These are phyloP conservation scores for Gorsachius goisagi DNA, from an alignment of 2,113 vertebrate species.

Conservation along the genomic window DNA sequence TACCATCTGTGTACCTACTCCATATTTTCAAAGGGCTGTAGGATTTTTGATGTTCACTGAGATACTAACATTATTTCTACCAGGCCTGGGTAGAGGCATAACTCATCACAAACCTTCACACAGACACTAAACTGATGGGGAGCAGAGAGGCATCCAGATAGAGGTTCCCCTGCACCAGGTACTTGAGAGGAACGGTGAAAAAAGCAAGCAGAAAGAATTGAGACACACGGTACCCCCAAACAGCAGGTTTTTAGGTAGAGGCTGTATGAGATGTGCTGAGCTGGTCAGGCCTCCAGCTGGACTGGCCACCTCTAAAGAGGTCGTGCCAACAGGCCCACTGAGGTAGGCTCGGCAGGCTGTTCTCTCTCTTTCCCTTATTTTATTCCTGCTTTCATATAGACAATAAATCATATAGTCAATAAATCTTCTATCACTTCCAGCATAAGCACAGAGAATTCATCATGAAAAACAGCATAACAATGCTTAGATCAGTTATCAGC, in stretches of 20 bases:
- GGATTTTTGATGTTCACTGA: not conserved
- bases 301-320: too few relatives aligned
- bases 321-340: not conserved
- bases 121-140: not conserved
- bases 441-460: not conserved
- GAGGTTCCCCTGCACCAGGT: not conserved
- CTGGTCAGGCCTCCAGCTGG: not conserved
- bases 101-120: not conserved
- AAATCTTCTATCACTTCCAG: not conserved
- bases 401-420: not conserved
- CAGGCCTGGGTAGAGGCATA: not conserved
- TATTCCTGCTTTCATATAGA: not conserved
- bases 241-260: not conserved
- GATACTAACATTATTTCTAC: not conserved
- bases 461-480: not conserved
- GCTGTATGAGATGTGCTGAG: not conserved
- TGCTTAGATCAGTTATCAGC: not conserved
- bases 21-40: rapidly evolving
- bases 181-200: not conserved
- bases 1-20: not conserved
- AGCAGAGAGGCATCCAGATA: not conserved
- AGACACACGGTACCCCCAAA: not conserved
- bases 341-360: not conserved
- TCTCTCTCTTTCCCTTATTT: not conserved
- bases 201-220: not conserved